Evolutionary conservation across 2,888 invertebrate species (phyloP), one percentile per base, ranked within the genome.

Genomic region (Pandemis heparana): DNA sequence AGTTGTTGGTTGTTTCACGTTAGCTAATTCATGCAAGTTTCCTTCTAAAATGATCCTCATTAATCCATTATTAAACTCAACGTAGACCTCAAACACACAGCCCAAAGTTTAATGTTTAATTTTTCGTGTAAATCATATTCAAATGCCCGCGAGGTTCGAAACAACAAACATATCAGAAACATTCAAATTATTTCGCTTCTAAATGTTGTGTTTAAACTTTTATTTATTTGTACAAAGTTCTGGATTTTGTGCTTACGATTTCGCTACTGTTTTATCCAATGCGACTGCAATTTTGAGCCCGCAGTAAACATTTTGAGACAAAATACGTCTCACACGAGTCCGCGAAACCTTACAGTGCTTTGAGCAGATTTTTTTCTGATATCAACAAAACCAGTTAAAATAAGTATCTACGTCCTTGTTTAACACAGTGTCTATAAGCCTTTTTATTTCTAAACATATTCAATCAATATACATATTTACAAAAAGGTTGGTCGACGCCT

Each of bases 171-270:
- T 56, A 63, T 43, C 63, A 32, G 32, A 62, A 67, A 67, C 65
- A 71, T 48, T 18, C 41, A 10, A 38, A 72, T 72, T 72, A 62
- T 72, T 43, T 51, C 41, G 62, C 39, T 23, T 56, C 23, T 23
- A 59, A 65, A 41, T 63, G 32, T 39, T n/a, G n/a, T 56, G 23
- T 23, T 56, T 1, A 10, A 65, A 59, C 39, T 71, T 71, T 64
- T 71, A 65, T 71, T 59, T 60, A 71, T 71, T 65, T 64, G 41
- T 41, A n/a, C 12, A 48, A 59, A 71, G 65, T 71, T 71, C 18
- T 6, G 39, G 38, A 14, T 48, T 14, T 53, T 43, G 12, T 18
- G 14, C 56, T 3, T 23, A 10, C 23, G 12, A 23, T 23, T 23
- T 18, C 9, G 18, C 5, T 14, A 8, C 18, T 53, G 53, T 53